Percentiles rank a stretch among this genome's conserved stretches.
These are phyloP conservation scores for Botia kubotai DNA, from an alignment of 2,797 vertebrate genomes.

Conservation along the genomic window DNA sequence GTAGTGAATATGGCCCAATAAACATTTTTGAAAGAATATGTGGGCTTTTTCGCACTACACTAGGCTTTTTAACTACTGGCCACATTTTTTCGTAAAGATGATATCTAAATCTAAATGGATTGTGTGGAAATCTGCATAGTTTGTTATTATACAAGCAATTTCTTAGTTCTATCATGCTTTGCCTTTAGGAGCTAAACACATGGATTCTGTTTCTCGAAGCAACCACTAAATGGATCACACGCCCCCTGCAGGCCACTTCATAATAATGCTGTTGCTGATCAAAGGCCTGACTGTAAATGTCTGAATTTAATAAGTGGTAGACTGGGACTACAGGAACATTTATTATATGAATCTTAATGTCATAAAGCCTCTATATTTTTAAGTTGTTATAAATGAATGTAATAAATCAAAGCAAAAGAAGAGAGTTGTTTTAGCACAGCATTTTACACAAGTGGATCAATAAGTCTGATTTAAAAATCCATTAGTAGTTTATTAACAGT, in stretches of 20 bases:
- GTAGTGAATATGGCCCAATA: no score
- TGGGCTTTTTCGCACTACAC: not conserved
- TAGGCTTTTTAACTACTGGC: not conserved
- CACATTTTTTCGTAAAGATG: not conserved
- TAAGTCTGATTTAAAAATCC: not conserved
- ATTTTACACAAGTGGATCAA: slow-evolving; percentile 1
- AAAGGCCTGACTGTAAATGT: not conserved
- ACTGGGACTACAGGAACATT: not conserved
- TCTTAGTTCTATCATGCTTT: not conserved
- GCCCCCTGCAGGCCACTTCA: slow-evolving; percentile 11
- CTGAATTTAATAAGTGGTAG: not conserved
- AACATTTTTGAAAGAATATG: not conserved
- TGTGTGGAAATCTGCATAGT: not conserved
- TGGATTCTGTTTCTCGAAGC: not conserved
- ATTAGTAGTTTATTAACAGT: not conserved
- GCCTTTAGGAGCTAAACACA: not conserved
- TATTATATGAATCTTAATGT: not conserved
- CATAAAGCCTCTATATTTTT: not conserved
- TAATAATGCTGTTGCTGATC: not conserved
- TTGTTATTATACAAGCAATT: not conserved
- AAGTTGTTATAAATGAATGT: not conserved
- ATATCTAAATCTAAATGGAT: not conserved
- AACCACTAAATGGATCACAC: not conserved
- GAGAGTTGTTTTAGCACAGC: not conserved
- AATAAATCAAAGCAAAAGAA: slow-evolving; percentile 4